These are phyloP conservation scores for Drosophila tropicalis DNA, from an alignment of 1,140 invertebrate species.

Conservation along the genomic window DNA sequence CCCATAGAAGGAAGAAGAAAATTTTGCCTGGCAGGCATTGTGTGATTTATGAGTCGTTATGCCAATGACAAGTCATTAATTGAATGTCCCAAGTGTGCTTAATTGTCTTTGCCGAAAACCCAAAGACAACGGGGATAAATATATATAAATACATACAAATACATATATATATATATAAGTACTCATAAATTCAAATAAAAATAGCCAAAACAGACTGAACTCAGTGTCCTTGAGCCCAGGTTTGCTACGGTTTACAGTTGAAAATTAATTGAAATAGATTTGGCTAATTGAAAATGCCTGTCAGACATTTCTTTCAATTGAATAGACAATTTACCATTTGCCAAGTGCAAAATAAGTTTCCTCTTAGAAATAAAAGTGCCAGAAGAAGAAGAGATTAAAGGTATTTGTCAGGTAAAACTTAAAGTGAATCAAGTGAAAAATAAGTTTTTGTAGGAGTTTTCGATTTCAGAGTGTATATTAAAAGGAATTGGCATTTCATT, in stretches of 20 bases:
- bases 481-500: no score
- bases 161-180: not conserved
- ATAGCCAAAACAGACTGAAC: not conserved
- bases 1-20: not conserved
- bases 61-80: constrained; percentile 74
- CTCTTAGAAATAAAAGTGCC: no score
- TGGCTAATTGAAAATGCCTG: constrained; percentile 9
- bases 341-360: no score
- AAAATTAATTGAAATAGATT: constrained; percentile 57
- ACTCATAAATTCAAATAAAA: not conserved
- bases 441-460: no score
- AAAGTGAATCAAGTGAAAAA: no score
- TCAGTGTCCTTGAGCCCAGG: constrained; percentile 14
- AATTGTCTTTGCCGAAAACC: constrained; percentile 51
- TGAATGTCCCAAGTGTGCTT: constrained; percentile 60
- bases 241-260: constrained; percentile 22
- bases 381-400: no score
- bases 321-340: not conserved
- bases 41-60: constrained; percentile 64
- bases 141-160: not conserved
- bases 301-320: not conserved
- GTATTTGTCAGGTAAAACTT: no score
- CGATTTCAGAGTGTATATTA: no score
- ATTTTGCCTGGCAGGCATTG: constrained; percentile 16
- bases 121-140: constrained; percentile 11